Percentiles rank a stretch among this genome's conserved stretches.
These are phyloP conservation scores for Camponotus fellah DNA, from an alignment of 2,888 invertebrate species.

Conservation along the genomic window DNA sequence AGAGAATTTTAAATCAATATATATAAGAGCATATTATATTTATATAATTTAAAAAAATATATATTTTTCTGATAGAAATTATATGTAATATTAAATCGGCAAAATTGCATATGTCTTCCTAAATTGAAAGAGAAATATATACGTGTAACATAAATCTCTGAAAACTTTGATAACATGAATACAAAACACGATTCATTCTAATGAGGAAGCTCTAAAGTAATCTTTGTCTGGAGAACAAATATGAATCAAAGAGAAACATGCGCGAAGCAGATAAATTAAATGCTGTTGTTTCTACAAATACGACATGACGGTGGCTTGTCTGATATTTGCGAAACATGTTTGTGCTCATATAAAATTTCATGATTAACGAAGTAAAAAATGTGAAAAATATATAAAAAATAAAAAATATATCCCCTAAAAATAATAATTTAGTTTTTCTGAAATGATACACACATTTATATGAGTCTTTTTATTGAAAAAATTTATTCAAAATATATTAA, in stretches of 20 bases:
- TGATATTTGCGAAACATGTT: constrained; percentile 20
- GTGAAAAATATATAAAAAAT: background rate
- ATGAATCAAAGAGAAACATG: constrained; percentile 14
- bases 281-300: constrained; percentile 39
- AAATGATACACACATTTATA: background rate
- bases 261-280: background rate
- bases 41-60: background rate
- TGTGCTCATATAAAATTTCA: background rate
- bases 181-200: background rate
- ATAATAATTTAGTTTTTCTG: too few relatives aligned
- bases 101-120: background rate
- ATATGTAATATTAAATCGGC: background rate
- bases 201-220: background rate
- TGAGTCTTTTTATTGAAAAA: background rate
- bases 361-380: background rate
- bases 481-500: background rate
- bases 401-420: too few relatives aligned
- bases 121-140: background rate
- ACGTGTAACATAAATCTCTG: background rate
- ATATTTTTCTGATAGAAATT: background rate
- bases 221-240: background rate
- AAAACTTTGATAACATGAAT: background rate
- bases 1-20: background rate
- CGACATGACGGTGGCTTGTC: constrained; percentile 35
- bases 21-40: background rate